Percentiles rank a stretch among this genome's conserved stretches.
phyloP scores from a whole-genome alignment of 2,113 vertebrate species.

The Picathartes gymnocephalus region DNA sequence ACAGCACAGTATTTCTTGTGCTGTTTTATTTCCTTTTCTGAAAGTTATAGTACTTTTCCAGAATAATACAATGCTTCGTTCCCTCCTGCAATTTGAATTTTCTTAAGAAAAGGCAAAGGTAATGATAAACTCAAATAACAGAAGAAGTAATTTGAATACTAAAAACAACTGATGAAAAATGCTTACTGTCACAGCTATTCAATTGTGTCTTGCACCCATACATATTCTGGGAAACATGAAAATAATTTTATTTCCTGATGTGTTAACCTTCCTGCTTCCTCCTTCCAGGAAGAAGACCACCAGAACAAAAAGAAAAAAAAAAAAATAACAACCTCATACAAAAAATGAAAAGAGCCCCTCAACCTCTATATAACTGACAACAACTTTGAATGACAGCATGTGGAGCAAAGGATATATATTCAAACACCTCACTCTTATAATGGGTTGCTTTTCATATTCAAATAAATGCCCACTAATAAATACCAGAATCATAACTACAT shows the following conservation, averaged over 20 bases:
- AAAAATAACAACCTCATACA: fast-evolving
- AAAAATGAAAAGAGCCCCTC: neutral
- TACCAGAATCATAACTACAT: constrained; percentile 33
- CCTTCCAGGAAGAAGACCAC: neutral
- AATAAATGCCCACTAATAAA: constrained; percentile 51
- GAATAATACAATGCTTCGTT: neutral
- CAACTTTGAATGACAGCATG: constrained; percentile 5
- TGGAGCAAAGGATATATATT: constrained; percentile 15
- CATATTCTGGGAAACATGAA: neutral
- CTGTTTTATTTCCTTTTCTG: neutral
- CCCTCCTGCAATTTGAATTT: neutral
- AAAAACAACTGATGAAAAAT: neutral
- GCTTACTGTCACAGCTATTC: neutral
- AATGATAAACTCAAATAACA: neutral
- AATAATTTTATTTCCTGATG: neutral
- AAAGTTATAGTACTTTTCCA: neutral
- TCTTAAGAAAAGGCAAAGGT: neutral
- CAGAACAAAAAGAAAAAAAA: neutral
- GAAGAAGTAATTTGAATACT: neutral
- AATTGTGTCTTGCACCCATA: neutral
- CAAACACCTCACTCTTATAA: neutral
- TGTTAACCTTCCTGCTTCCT: neutral
- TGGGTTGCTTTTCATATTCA: constrained; percentile 23
- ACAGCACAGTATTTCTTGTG: neutral
- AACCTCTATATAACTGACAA: neutral